Base-by-base conservation (phyloP, 2,888 invertebrate species). In the Baccha elongata region DNA sequence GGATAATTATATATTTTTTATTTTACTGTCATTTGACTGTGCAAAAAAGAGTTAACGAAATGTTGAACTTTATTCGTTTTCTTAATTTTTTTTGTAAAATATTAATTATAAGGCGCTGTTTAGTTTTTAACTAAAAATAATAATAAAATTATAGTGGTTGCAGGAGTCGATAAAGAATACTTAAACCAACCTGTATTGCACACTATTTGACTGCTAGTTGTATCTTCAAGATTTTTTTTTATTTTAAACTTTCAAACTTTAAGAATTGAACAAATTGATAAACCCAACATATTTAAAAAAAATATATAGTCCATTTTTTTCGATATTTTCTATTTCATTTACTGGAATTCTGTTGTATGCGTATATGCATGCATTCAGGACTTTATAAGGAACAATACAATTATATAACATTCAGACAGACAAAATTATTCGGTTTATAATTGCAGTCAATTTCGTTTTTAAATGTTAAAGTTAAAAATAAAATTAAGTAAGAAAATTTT, bases 21-120 rank as follows among this genome's bases (percentile, higher is more conserved):
- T 71, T 67, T 55, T 46, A 65, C n/a, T 37, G 46, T 67, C 50
- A 13, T 58, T 55, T 55, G n/a, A 26, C 35, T 60, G 11, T 44
- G 60, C 29, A 60, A 60, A 17, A 19, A 40, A 29, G 44, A 29
- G 29, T 11, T 40, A 64, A 52, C 26, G 26, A 64, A 64, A 62
- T 64, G 35, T 65, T 58, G 11, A 44, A 64, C 26, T 64, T 37
- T 53, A 64, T 53, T 48, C 5, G 52, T 42, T 32, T 7, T 52
- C 42, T 53, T 17, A 10, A 35, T 29, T 29, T 62, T 19, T 48
- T 64, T 62, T 44, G 32, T 64, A 71, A 13, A 29, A 40, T 48
- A 26, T 48, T 50, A 37, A 46, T 48, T 15, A 21, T 44, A 50
- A 23, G 37, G 64, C 40, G 40, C 50, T 71, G 60, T 62, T 58